These are phyloP conservation scores for Sphaeridia pumilis DNA, from an alignment of 2,888 invertebrate genomes.

Conservation along the genomic window DNA sequence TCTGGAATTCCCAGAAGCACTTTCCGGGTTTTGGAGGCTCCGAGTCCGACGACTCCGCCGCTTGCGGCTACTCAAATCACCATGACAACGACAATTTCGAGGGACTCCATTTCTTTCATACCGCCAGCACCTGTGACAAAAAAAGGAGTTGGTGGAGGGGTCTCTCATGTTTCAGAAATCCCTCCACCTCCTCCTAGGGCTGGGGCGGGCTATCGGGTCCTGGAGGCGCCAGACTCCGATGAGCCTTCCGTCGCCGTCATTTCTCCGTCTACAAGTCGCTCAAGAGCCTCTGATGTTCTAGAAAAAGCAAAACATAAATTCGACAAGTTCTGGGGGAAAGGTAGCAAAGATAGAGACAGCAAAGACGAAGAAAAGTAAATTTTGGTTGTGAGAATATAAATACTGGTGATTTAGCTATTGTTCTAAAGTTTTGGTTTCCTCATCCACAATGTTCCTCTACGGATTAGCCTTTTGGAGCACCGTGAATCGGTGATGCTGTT, in stretches of 20 bases:
- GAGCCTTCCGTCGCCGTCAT: constrained; percentile 34
- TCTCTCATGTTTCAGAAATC: constrained; percentile 32
- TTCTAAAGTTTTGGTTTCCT: no score
- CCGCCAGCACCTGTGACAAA: constrained; percentile 29
- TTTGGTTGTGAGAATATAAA: no score
- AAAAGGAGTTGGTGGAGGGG: constrained; percentile 16
- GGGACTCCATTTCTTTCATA: constrained; percentile 18
- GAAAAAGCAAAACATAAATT: constrained; percentile 71
- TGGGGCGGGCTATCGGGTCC: constrained; percentile 39
- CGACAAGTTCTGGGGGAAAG: constrained; percentile 62
- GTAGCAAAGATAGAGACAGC: constrained; percentile 39
- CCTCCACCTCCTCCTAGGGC: constrained; percentile 27
- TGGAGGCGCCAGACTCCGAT: constrained; percentile 40
- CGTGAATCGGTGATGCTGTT: no score
- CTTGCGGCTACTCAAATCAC: constrained; percentile 13
- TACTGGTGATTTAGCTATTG: no score
- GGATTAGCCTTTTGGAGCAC: no score
- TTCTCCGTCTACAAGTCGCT: constrained; percentile 39
- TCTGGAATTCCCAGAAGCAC: constrained; percentile 39
- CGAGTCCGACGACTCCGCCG: constrained; percentile 37
- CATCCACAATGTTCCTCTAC: no score
- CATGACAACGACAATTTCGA: constrained; percentile 8
- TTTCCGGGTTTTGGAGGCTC: constrained; percentile 48
- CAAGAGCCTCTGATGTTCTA: constrained; percentile 59
- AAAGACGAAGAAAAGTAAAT: constrained; percentile 34